These are phyloP conservation scores for Anisognathus igniventris DNA, from an alignment of 2,797 vertebrate species.

Conservation along the genomic window DNA sequence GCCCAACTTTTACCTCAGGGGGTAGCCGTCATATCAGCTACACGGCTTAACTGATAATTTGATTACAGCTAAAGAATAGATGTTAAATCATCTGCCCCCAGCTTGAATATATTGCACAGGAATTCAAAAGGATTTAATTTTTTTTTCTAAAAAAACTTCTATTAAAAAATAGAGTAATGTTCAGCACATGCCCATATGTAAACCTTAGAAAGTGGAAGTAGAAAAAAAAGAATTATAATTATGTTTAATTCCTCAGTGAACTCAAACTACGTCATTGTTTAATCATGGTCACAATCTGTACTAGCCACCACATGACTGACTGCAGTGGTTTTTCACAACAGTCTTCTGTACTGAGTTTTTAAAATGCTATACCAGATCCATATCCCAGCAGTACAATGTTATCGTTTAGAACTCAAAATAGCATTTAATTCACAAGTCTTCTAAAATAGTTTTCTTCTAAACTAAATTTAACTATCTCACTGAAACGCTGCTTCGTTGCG, in stretches of 20 bases:
- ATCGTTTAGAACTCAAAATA: background rate
- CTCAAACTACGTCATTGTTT: background rate
- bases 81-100: background rate
- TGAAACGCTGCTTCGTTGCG: background rate
- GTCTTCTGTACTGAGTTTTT: background rate
- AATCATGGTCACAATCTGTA: constrained; percentile 19
- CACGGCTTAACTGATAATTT: background rate
- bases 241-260: background rate
- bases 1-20: background rate
- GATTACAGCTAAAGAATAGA: background rate
- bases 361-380: background rate
- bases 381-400: background rate
- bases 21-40: background rate
- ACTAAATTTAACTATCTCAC: background rate
- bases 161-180: background rate
- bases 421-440: background rate
- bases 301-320: constrained; percentile 2
- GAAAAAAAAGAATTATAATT: background rate
- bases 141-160: background rate
- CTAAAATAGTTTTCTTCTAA: background rate
- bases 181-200: background rate
- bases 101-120: background rate
- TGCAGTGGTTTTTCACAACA: background rate
- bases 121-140: background rate
- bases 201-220: background rate